Evolutionary conservation across 2,113 vertebrate species (phyloP).

Genomic region (Heterochromis multidens): DNA sequence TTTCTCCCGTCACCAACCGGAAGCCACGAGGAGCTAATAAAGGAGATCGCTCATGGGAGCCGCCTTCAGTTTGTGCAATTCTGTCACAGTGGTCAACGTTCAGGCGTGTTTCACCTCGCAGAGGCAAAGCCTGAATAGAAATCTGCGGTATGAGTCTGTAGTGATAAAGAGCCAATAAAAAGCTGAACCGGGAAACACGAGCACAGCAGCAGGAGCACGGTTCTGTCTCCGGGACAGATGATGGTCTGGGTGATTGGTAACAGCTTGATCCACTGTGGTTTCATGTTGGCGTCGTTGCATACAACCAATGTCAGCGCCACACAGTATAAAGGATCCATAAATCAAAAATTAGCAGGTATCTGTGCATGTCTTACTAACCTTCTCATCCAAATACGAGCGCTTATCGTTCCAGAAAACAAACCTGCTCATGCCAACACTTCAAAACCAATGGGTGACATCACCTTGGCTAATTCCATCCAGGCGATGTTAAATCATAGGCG

Average conservation of each 20-base stretch:
- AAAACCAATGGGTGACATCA: not conserved
- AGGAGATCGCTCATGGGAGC: not conserved
- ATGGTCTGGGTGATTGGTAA: not conserved
- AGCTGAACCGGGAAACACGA: too few species aligned
- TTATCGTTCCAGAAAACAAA: too few species aligned
- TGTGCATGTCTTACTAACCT: too few species aligned
- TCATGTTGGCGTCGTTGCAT: too few species aligned
- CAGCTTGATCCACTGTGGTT: too few species aligned
- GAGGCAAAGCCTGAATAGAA: not conserved
- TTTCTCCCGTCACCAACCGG: not conserved
- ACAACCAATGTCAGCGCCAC: too few species aligned
- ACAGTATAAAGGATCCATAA: too few species aligned
- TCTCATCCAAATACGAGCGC: too few species aligned
- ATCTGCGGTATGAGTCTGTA: not conserved
- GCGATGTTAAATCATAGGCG: not conserved
- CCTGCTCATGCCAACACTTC: too few species aligned
- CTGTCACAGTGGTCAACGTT: not conserved
- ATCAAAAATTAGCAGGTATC: too few species aligned
- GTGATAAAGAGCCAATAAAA: not conserved
- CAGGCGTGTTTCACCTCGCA: not conserved
- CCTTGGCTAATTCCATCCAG: rapidly evolving
- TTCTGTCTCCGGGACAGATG: too few species aligned
- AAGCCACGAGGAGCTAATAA: not conserved
- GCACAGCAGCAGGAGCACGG: too few species aligned
- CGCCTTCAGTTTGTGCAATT: not conserved